Evolutionary conservation across 2,797 vertebrate species (phyloP).

Genomic region (Anableps anableps): DNA sequence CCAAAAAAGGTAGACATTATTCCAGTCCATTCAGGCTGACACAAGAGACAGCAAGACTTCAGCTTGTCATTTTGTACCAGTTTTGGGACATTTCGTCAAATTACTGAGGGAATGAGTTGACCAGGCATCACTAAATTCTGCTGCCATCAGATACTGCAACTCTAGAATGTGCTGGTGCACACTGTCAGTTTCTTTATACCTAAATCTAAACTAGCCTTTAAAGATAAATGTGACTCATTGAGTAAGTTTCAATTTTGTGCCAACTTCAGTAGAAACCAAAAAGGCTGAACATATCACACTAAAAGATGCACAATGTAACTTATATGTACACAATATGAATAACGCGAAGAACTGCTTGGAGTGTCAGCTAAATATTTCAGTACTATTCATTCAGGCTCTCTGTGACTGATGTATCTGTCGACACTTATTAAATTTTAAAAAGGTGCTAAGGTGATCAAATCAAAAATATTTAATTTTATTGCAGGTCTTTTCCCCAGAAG

Average conservation of each 20-base stretch:
- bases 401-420: background rate
- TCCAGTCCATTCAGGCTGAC: no score
- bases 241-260: background rate
- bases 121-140: background rate
- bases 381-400: background rate
- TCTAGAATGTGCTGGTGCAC: background rate
- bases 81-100: background rate
- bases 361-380: background rate
- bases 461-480: no score
- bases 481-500: no score
- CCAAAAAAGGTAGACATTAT: no score
- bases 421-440: no score
- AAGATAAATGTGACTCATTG: background rate
- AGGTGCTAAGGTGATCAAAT: no score
- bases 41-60: no score
- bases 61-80: background rate
- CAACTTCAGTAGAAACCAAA: background rate
- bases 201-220: background rate
- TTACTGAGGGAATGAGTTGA: background rate
- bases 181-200: background rate
- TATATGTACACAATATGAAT: background rate
- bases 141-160: background rate
- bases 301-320: background rate
- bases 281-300: background rate
- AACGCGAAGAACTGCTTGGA: background rate